Percentiles rank a stretch among this genome's conserved stretches.
These are phyloP conservation scores for Tiphia femorata DNA, from an alignment of 2,888 invertebrate genomes.

Conservation along the genomic window DNA sequence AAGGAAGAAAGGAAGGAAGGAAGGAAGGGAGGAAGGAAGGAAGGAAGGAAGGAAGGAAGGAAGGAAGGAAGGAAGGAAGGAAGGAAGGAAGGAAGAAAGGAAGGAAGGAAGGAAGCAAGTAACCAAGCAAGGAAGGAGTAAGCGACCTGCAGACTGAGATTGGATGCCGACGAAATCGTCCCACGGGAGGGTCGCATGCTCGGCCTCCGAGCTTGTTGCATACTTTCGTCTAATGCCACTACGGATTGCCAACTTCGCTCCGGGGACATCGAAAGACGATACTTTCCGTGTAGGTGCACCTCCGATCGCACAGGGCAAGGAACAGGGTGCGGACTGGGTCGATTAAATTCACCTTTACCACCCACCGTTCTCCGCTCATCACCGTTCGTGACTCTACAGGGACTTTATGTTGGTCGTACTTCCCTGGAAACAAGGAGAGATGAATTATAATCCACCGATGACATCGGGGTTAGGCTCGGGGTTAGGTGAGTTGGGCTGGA, in stretches of 20 bases:
- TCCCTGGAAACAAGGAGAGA: too few species aligned
- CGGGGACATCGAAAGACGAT: conserved; percentile 30
- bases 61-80: conserved; percentile 20
- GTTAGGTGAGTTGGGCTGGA: too few species aligned
- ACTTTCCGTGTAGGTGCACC: conserved; percentile 28
- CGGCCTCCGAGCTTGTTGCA: conserved; percentile 46
- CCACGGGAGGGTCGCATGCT: conserved; percentile 36
- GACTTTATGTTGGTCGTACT: too few species aligned
- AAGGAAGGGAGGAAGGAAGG: conserved; percentile 18
- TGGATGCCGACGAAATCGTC: conserved; percentile 59
- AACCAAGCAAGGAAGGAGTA: too few species aligned
- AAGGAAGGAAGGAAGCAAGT: conserved; percentile 25
- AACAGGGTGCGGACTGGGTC: too few species aligned
- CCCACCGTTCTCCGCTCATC: too few species aligned
- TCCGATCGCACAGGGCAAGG: too few species aligned
- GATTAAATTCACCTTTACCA: too few species aligned
- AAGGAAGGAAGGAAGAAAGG: conserved; percentile 18
- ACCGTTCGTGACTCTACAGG: too few species aligned
- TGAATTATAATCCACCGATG: too few species aligned
- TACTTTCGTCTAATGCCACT: conserved; percentile 53
- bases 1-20: too few species aligned
- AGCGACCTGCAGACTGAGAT: conserved; percentile 48
- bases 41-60: conserved; percentile 8
- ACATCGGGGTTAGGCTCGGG: too few species aligned
- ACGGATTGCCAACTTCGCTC: conserved; percentile 38